Conservation (phyloP, 2,888 invertebrate genomes). For the Lasioglossum zephyrum region DNA sequence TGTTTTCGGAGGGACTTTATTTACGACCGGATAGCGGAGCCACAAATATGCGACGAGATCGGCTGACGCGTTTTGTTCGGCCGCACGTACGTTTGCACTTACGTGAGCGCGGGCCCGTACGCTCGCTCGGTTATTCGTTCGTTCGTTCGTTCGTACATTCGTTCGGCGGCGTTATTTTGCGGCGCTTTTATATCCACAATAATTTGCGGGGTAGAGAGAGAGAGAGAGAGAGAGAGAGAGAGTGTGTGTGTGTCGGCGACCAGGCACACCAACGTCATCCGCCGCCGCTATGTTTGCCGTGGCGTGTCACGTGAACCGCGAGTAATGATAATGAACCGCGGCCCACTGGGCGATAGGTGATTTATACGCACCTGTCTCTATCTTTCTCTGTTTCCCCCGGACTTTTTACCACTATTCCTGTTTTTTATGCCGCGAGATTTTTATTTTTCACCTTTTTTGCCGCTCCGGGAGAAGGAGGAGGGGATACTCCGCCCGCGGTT, state of each 20-base stretch:
- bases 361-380: constrained; percentile 51
- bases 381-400: background rate
- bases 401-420: constrained; percentile 17
- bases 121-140: constrained; percentile 43
- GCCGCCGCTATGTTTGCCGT: constrained; percentile 44
- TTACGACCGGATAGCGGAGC: constrained; percentile 82
- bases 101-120: constrained; percentile 44
- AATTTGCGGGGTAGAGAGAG: constrained; percentile 68
- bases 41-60: constrained; percentile 82
- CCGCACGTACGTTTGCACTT: constrained; percentile 62
- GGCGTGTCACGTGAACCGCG: constrained; percentile 68
- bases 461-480: no score
- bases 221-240: constrained; percentile 36
- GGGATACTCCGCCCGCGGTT: no score
- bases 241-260: constrained; percentile 30
- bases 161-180: constrained; percentile 70
- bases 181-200: constrained; percentile 76
- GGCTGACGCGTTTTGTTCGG: constrained; percentile 73
- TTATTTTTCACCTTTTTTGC: background rate
- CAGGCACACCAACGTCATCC: constrained; percentile 61
- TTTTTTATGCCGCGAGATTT: background rate
- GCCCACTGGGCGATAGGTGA: constrained; percentile 63
- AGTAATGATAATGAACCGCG: constrained; percentile 75
- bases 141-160: constrained; percentile 46
- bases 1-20: constrained; percentile 82